Percentiles rank a stretch among this genome's conserved stretches.
Conservation (phyloP, 2,888 invertebrate genomes). For the Perizoma affinitatum region DNA sequence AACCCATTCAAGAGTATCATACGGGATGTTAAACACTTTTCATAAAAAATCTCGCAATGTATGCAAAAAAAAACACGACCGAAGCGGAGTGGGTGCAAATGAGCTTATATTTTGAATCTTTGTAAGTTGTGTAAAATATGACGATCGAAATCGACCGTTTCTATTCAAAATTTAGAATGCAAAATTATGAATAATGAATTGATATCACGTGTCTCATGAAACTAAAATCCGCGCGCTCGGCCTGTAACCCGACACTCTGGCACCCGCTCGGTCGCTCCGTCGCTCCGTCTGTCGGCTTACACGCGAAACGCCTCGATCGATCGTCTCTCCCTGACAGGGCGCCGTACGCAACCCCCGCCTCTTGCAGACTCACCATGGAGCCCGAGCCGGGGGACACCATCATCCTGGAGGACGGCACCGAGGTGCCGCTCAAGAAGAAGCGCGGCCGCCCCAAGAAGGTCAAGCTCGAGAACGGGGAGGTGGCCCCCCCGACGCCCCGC, state of each 20-base stretch:
- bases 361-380: conserved; percentile 79
- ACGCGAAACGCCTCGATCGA: conserved; percentile 32
- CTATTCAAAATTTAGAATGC: conserved; percentile 1
- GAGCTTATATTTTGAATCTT: too few relatives aligned
- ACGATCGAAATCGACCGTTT: conserved; percentile 24
- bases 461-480: conserved; percentile 87
- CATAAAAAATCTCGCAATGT: too few relatives aligned
- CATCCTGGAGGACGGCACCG: conserved; percentile 85
- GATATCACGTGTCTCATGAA: neutral
- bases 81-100: too few relatives aligned
- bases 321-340: conserved; percentile 36
- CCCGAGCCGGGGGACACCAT: conserved; percentile 82
- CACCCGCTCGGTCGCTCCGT: conserved; percentile 1
- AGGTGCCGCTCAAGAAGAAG: conserved; percentile 92
- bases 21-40: too few relatives aligned
- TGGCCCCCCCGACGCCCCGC: conserved; percentile 83
- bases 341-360: conserved; percentile 26
- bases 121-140: neutral
- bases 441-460: conserved; percentile 95
- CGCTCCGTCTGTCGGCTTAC: conserved; percentile 20
- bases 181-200: neutral
- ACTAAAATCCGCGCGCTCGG: conserved; percentile 1
- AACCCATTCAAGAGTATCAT: neutral
- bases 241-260: conserved; percentile 31
- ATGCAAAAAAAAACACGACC: too few relatives aligned